These are phyloP conservation scores for Agrochola litura DNA, from an alignment of 2,888 invertebrate genomes.

Conservation along the genomic window DNA sequence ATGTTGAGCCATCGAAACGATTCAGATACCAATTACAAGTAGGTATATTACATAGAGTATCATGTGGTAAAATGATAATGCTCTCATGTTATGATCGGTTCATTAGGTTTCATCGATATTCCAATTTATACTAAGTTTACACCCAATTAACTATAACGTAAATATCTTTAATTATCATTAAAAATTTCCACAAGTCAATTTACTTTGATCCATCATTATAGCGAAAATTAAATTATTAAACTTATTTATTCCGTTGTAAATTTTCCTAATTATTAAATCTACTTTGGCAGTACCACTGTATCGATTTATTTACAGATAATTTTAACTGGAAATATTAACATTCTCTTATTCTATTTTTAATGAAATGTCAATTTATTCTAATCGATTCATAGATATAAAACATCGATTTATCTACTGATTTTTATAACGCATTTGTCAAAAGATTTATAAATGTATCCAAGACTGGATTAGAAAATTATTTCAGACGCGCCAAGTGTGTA, in stretches of 20 bases:
- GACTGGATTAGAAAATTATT: constrained; percentile 44
- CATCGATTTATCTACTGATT: constrained; percentile 64
- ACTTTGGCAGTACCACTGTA: constrained; percentile 64
- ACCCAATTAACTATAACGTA: constrained; percentile 44
- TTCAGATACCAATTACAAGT: constrained; percentile 47
- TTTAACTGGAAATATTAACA: constrained; percentile 63
- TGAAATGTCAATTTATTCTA: constrained; percentile 66
- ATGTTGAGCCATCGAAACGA: constrained; percentile 73
- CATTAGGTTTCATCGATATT: constrained; percentile 26
- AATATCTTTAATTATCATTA: constrained; percentile 46
- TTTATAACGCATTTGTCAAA: constrained; percentile 52
- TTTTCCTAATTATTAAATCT: constrained; percentile 53
- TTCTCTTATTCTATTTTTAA: constrained; percentile 61
- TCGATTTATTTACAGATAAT: constrained; percentile 62
- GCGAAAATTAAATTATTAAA: constrained; percentile 41
- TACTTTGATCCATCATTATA: constrained; percentile 38
- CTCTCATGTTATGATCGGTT: constrained; percentile 9
- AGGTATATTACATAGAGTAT: constrained; percentile 23
- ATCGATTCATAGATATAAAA: constrained; percentile 69
- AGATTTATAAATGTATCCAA: constrained; percentile 51
- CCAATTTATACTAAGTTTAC: constrained; percentile 50
- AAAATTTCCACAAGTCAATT: constrained; percentile 40
- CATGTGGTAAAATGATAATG: constrained; percentile 15
- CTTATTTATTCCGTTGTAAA: constrained; percentile 53
- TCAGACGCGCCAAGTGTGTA: constrained; percentile 23